These are phyloP conservation scores for Apamea monoglypha DNA, from an alignment of 2,888 invertebrate species.

Conservation along the genomic window DNA sequence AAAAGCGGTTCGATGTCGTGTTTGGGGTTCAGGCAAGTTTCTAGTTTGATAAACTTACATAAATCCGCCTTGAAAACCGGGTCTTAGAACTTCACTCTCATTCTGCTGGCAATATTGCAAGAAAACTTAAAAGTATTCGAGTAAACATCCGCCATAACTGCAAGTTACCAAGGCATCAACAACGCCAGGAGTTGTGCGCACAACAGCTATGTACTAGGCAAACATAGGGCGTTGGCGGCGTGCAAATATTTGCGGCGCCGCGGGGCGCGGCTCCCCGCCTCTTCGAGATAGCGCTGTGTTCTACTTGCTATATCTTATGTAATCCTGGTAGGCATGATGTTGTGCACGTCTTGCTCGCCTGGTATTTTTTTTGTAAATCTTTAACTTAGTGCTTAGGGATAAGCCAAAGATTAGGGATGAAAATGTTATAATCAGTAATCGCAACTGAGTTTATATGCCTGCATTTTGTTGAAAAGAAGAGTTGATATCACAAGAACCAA, in stretches of 20 bases:
- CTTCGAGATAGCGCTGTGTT: conserved; percentile 72
- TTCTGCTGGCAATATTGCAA: conserved; percentile 11
- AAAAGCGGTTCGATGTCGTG: not conserved
- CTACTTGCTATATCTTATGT: conserved; percentile 75
- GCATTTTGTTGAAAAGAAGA: not conserved
- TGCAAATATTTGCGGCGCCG: conserved; percentile 78
- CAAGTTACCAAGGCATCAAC: conserved; percentile 74
- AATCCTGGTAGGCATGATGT: conserved; percentile 74
- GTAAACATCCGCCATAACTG: conserved; percentile 53
- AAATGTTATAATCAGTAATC: conserved; percentile 4
- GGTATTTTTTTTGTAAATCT: conserved; percentile 52
- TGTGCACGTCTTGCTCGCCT: conserved; percentile 63
- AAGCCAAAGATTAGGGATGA: conserved; percentile 5
- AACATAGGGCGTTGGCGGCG: conserved; percentile 78
- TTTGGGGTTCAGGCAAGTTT: not conserved
- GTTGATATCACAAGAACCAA: not conserved
- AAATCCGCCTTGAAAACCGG: not conserved
- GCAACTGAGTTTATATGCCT: no score
- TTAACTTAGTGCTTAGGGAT: conserved; percentile 2
- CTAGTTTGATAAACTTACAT: not conserved
- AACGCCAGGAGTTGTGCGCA: conserved; percentile 71
- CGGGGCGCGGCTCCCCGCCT: conserved; percentile 73
- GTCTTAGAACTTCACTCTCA: not conserved
- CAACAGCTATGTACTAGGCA: conserved; percentile 76
- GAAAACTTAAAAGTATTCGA: conserved; percentile 50